Base-by-base conservation (phyloP, 2,113 vertebrate species). In the Brachyhypopomus gauderio region DNA sequence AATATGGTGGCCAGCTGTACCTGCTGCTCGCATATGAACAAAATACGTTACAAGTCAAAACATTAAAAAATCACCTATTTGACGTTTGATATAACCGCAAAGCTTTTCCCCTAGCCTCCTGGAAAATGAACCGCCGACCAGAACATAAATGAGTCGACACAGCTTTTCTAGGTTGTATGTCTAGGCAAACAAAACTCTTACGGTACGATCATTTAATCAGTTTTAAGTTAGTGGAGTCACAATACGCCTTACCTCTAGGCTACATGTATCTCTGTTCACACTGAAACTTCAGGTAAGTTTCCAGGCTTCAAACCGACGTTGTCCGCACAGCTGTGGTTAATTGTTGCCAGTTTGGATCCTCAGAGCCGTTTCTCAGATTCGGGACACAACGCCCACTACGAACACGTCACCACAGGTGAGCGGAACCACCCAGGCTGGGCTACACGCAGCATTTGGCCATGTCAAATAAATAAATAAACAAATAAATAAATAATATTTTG, bases 341-440 rank as follows among this genome's bases (percentile, higher is more conserved):
- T 52, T 52, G 12, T 14, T 52, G 16, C 12, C 30, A 22, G 3
- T 3, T 20, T 60, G 58, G n/a, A 17, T 5, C 14, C 7, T 5
- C 23, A 63, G 25, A 19, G 17, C 63, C 25, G 45, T 78, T 1
- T 41, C 69, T 17, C 14, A 0, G 38, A 67, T 9, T 34, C 64
- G 9, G 45, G 14, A 38, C 64, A 67, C 64, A 36, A 30, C 64
- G 30, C 64, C 25, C 16, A 67, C 64, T 27, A 30, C 64, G 69
- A 3, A 16, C n/a, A 88, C 91, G 90, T 91, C 89, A 89, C 84
- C 0, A 59, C 91, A 93, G 92, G 92, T 93, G 87, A 89, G 88
- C 1, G 45, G 20, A 64, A 63, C 52, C 59, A 38, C 27, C 16
- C n/a, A 16, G 6, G 27, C 22, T 27, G 23, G 22, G 8, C 25